Evolutionary conservation across 2,888 invertebrate genomes (phyloP).

Genomic region (Parnassius mnemosyne): DNA sequence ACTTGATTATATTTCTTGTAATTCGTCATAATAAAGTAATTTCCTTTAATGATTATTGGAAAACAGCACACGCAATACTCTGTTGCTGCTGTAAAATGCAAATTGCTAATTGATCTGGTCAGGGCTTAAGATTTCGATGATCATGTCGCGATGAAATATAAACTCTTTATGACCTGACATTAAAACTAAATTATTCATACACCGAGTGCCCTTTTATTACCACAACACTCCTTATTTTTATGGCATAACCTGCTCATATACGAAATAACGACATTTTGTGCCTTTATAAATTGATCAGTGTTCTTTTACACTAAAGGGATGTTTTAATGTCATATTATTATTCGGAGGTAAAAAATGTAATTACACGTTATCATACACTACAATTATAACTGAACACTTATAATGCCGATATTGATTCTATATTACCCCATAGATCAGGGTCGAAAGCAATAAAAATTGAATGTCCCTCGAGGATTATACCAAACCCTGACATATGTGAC

Average conservation of each 20-base stretch:
- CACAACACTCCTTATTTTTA: conserved; percentile 24
- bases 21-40: too few species aligned
- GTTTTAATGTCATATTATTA: not conserved
- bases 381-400: conserved; percentile 50
- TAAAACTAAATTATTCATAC: conserved; percentile 29
- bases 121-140: conserved; percentile 45
- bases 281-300: not conserved
- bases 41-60: too few species aligned
- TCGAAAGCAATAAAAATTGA: conserved; percentile 74
- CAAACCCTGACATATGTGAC: conserved; percentile 77
- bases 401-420: conserved; percentile 61
- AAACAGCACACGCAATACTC: too few species aligned
- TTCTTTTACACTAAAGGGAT: conserved; percentile 29
- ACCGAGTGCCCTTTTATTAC: conserved; percentile 40
- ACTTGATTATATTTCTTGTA: too few species aligned
- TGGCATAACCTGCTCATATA: conserved; percentile 21
- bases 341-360: conserved; percentile 12
- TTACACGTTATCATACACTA: conserved; percentile 40
- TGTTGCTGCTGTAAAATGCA: too few species aligned
- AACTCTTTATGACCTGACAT: conserved; percentile 31
- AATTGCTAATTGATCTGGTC: not conserved
- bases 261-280: conserved; percentile 1
- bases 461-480: conserved; percentile 71
- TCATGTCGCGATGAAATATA: conserved; percentile 39
- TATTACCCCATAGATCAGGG: conserved; percentile 72